These are phyloP conservation scores for Ceramica pisi DNA, from an alignment of 2,888 invertebrate species.

Conservation along the genomic window DNA sequence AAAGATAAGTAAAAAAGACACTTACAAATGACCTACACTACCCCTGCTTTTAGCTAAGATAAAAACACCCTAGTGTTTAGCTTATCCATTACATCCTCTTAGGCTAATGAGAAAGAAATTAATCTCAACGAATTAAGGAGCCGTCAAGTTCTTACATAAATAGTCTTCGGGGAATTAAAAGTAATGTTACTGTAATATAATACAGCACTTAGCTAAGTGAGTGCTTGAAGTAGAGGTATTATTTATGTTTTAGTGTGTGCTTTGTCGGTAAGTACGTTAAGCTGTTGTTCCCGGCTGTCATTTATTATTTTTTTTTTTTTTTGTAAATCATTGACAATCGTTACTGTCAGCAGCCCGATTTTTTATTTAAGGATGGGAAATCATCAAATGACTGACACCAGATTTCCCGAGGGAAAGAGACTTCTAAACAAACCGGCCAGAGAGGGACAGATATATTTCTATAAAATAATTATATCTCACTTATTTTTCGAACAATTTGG, in stretches of 20 bases:
- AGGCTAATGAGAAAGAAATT: conserved; percentile 52
- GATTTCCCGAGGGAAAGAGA: no score
- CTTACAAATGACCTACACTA: background rate
- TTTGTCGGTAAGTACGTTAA: background rate
- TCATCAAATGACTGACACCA: no score
- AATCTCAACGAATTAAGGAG: conserved; percentile 51
- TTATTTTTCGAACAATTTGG: no score
- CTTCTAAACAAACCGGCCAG: no score
- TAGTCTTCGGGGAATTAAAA: conserved; percentile 52
- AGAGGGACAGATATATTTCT: no score
- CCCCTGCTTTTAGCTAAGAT: conserved; percentile 5
- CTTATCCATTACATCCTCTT: conserved; percentile 36
- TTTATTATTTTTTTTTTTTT: no score
- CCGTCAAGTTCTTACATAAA: conserved; percentile 37
- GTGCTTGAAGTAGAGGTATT: conserved; percentile 22
- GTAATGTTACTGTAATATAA: conserved; percentile 48
- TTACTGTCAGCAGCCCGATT: no score
- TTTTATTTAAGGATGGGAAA: no score
- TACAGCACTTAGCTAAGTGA: conserved; percentile 55
- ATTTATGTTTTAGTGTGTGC: conserved; percentile 17
- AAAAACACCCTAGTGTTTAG: conserved; percentile 9
- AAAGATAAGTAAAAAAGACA: conserved; percentile 1
- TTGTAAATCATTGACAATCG: background rate
- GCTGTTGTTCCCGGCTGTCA: background rate
- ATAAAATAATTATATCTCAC: no score